Conservation (phyloP, 2,113 vertebrate species). For the Conger conger region DNA sequence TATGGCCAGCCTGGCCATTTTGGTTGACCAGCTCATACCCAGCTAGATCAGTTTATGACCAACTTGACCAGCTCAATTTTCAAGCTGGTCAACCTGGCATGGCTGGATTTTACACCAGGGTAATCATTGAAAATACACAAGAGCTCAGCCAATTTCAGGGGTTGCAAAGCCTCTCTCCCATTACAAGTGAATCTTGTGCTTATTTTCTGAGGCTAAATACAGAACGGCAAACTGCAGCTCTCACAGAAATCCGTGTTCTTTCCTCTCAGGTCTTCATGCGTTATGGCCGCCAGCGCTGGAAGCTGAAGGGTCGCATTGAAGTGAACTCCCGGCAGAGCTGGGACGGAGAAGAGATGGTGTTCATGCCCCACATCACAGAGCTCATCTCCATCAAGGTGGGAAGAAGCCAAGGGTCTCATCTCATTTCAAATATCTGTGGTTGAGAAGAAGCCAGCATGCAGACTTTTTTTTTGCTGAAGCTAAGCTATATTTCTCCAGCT, state of each 20-base stretch:
- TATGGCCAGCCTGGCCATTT: too few relatives aligned
- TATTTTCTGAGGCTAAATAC: neutral
- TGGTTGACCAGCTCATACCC: too few relatives aligned
- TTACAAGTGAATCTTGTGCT: neutral
- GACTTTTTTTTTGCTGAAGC: neutral
- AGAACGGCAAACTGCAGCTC: neutral
- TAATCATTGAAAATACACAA: neutral
- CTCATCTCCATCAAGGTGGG: slow-evolving; percentile 95
- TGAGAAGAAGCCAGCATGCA: neutral
- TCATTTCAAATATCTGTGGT: neutral
- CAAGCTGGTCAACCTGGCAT: too few relatives aligned
- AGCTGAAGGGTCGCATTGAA: slow-evolving; percentile 93
- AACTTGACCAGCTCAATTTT: too few relatives aligned
- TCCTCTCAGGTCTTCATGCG: slow-evolving; percentile 88
- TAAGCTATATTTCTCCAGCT: neutral
- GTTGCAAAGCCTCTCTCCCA: neutral
- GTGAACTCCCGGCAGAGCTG: slow-evolving; percentile 95
- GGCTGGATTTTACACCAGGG: too few relatives aligned
- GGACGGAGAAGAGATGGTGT: slow-evolving; percentile 92
- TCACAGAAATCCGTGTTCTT: neutral
- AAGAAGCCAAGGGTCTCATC: neutral
- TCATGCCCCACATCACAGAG: slow-evolving; percentile 86
- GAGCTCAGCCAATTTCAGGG: neutral
- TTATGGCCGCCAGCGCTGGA: slow-evolving; percentile 94
- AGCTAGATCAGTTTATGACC: too few relatives aligned